Evolutionary conservation across 2,113 vertebrate species (phyloP).

Genomic region (Muscicapa adusta): DNA sequence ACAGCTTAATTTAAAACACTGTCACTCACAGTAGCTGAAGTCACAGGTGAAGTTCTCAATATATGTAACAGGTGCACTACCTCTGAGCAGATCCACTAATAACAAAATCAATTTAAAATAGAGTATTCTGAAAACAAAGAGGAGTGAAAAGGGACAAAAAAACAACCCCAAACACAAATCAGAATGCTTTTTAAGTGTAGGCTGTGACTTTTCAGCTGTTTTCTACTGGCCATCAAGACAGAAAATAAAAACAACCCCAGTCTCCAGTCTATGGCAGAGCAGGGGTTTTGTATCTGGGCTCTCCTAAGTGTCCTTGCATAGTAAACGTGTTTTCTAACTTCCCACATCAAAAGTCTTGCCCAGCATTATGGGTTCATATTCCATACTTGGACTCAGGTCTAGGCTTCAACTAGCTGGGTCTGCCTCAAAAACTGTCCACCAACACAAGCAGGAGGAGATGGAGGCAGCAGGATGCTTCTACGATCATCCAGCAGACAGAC

Average conservation of each 20-base stretch:
- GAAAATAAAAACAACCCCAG: background rate
- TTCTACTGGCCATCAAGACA: background rate
- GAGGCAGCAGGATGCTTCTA: background rate
- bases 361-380: background rate
- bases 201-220: background rate
- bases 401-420: background rate
- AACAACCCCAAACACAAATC: background rate
- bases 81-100: conserved; percentile 19
- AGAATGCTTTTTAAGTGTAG: background rate
- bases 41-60: conserved; percentile 51
- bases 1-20: conserved; percentile 63
- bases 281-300: background rate
- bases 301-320: background rate
- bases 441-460: background rate
- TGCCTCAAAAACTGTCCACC: background rate
- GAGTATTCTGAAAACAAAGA: conserved; percentile 18
- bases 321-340: background rate
- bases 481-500: background rate
- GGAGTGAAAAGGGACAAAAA: background rate
- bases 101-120: conserved; percentile 45
- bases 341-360: background rate
- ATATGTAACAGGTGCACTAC: background rate
- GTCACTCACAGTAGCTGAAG: conserved; percentile 16
- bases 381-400: background rate
- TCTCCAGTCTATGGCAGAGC: background rate